These are phyloP conservation scores for Neogobius melanostomus DNA, from an alignment of 2,113 vertebrate genomes.

Conservation along the genomic window DNA sequence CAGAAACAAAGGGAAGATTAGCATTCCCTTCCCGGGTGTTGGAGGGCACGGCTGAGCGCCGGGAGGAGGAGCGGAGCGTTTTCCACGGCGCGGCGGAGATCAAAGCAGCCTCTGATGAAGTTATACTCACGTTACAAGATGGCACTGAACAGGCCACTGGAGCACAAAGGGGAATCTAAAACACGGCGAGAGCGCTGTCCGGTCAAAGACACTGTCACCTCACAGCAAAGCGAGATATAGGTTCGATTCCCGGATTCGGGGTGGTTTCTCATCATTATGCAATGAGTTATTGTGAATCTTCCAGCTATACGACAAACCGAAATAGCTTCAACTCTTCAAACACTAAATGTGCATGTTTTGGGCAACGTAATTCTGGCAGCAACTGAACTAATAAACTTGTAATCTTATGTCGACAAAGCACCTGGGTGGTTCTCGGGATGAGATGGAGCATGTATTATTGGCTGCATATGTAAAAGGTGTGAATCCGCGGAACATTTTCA, in stretches of 20 bases:
- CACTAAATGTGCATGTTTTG: no score
- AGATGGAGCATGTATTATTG: background rate
- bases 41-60: conserved; percentile 57
- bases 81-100: conserved; percentile 36
- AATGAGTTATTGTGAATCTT: no score
- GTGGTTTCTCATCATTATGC: no score
- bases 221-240: no score
- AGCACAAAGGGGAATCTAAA: background rate
- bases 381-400: background rate
- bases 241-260: no score
- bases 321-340: no score
- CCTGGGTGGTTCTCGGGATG: background rate
- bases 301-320: no score
- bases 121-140: conserved; percentile 14
- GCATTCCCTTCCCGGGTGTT: conserved; percentile 79
- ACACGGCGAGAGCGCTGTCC: no score
- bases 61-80: conserved; percentile 40
- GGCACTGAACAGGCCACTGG: background rate
- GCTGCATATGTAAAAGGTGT: background rate
- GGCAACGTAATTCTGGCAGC: no score
- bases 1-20: conserved; percentile 84
- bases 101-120: conserved; percentile 56
- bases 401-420: background rate
- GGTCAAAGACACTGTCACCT: no score
- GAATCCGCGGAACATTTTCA: conserved; percentile 5